Percentiles rank a stretch among this genome's conserved stretches.
phyloP scores from a whole-genome alignment of 2,888 invertebrate species.

The Leptarthrus brevirostris region DNA sequence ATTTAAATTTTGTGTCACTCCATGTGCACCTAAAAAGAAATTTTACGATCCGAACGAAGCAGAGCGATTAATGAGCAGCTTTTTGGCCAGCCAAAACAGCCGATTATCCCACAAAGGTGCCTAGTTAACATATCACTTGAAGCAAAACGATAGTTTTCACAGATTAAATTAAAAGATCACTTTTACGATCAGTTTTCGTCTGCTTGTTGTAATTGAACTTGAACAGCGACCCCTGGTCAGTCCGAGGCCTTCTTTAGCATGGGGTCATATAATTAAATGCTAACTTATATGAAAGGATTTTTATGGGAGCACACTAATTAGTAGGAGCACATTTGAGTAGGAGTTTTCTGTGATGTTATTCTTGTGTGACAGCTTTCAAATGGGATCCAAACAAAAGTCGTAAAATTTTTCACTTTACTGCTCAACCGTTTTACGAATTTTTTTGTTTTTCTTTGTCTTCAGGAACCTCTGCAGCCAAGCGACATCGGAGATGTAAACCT shows the following conservation, averaged over 20 bases:
- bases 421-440: conserved; percentile 23
- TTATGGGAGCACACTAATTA: conserved; percentile 39
- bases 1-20: conserved; percentile 13
- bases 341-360: neutral
- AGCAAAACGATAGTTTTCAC: conserved; percentile 36
- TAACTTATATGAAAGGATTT: conserved; percentile 12
- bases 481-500: conserved; percentile 35
- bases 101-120: conserved; percentile 5
- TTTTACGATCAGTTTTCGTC: conserved; percentile 4
- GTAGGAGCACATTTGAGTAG: conserved; percentile 36
- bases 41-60: neutral
- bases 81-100: neutral
- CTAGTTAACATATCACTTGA: neutral
- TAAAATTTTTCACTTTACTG: conserved; percentile 35
- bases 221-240: conserved; percentile 13
- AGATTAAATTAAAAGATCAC: conserved; percentile 34
- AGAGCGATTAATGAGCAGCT: conserved; percentile 8
- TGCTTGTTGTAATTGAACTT: conserved; percentile 30
- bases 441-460: conserved; percentile 16
- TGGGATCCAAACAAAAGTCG: conserved; percentile 16
- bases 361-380: conserved; percentile 8
- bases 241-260: neutral
- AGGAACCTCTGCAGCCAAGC: neutral
- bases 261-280: conserved; percentile 40
- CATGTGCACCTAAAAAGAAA: neutral